These are phyloP conservation scores for Pan troglodytes DNA, from an alignment of 2,113 vertebrate genomes.

Conservation along the genomic window NHGRI_mPanTro3-v2.1_pri NC_086015.1:139958001-139958500, in stretches of 20 bases:
- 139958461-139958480: slow-evolving; percentile 20
- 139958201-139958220: neutral
- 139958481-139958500: slow-evolving; percentile 23
- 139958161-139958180: neutral
- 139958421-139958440: neutral
- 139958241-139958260: neutral
- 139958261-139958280: neutral
- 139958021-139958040: neutral
- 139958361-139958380: neutral
- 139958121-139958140: neutral
- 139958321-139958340: neutral
- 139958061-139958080: neutral
- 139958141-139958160: neutral
- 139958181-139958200: slow-evolving; percentile 18
- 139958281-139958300: neutral
- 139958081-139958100: neutral
- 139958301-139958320: neutral
- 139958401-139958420: neutral
- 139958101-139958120: neutral
- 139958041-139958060: slow-evolving; percentile 29
- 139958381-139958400: neutral
- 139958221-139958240: neutral
- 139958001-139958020: slow-evolving; percentile 1
- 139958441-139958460: slow-evolving; percentile 10
- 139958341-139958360: neutral